Percentiles rank a stretch among this genome's conserved stretches.
phyloP scores from a whole-genome alignment of 2,888 invertebrate species.

The Melikaiella ostensackeni region DNA sequence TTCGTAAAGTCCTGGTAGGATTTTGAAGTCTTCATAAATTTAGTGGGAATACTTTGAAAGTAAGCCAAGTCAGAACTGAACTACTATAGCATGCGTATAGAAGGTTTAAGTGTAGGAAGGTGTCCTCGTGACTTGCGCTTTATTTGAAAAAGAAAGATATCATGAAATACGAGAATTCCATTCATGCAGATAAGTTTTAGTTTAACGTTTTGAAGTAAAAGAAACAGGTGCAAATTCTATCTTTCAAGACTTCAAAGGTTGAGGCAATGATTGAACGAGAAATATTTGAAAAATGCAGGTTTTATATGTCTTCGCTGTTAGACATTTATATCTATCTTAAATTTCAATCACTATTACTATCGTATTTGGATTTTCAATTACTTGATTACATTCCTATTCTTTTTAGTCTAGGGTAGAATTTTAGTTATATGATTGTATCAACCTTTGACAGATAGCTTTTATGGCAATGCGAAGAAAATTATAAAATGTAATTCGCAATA shows the following conservation, averaged over 20 bases:
- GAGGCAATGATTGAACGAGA: neutral
- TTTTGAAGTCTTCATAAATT: conserved; percentile 48
- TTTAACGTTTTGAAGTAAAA: conserved; percentile 6
- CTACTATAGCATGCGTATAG: conserved; percentile 28
- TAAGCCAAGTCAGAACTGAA: conserved; percentile 19
- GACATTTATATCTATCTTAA: too few species aligned
- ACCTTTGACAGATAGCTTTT: too few species aligned
- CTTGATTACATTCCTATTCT: too few species aligned
- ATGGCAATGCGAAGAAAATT: neutral
- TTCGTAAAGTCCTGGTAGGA: conserved; percentile 42
- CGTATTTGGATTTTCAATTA: too few species aligned
- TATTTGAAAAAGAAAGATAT: conserved; percentile 32
- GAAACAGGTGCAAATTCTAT: conserved; percentile 24
- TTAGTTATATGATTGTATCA: too few species aligned
- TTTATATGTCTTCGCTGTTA: too few species aligned
- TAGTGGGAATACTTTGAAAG: conserved; percentile 39
- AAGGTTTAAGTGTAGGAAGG: conserved; percentile 33
- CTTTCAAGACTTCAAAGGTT: neutral
- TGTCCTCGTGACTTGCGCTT: conserved; percentile 28
- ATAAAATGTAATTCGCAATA: neutral
- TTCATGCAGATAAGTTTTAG: conserved; percentile 26
- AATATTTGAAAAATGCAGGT: neutral
- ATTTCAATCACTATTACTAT: too few species aligned
- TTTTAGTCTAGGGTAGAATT: too few species aligned
- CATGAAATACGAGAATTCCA: conserved; percentile 32